phyloP scores from a whole-genome alignment of 1,140 invertebrate species.

The Papilio dardanus region DNA sequence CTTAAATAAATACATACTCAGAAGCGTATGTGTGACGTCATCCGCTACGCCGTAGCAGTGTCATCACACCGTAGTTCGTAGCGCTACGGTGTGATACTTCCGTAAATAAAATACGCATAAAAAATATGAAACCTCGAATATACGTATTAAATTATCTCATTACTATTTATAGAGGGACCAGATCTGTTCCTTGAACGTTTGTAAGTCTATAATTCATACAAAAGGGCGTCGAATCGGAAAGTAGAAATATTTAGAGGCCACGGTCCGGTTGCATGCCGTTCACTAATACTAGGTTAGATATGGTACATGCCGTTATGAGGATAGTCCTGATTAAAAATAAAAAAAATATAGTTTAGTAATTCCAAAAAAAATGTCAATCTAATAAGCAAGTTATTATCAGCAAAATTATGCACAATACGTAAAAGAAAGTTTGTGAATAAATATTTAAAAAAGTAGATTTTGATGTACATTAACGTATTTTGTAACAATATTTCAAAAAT shows the following conservation, averaged over 20 bases:
- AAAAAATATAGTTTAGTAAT: not conserved
- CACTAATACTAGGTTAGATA: conserved; percentile 46
- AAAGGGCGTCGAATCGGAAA: conserved; percentile 66
- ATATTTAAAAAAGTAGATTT: too few relatives aligned
- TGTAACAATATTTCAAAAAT: too few relatives aligned
- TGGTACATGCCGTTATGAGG: conserved; percentile 20
- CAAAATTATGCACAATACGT: too few relatives aligned
- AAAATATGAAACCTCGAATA: not conserved
- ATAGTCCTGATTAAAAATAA: conserved; percentile 11
- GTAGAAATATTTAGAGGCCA: conserved; percentile 65
- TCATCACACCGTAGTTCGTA: not conserved
- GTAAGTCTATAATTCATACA: conserved; percentile 56
- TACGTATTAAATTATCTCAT: conserved; percentile 10
- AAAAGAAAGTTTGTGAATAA: too few relatives aligned
- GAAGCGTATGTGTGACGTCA: not conserved
- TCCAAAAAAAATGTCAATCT: too few relatives aligned
- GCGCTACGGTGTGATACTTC: not conserved
- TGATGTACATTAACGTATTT: too few relatives aligned
- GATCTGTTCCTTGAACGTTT: conserved; percentile 42
- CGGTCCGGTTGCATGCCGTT: conserved; percentile 52
- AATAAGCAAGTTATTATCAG: too few relatives aligned
- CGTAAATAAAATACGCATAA: not conserved
- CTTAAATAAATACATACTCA: not conserved
- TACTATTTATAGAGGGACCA: conserved; percentile 24
- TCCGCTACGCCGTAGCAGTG: conserved; percentile 6